Conservation (phyloP, 2,113 vertebrate genomes). For the Sinocyclocheilus rhinocerous region DNA sequence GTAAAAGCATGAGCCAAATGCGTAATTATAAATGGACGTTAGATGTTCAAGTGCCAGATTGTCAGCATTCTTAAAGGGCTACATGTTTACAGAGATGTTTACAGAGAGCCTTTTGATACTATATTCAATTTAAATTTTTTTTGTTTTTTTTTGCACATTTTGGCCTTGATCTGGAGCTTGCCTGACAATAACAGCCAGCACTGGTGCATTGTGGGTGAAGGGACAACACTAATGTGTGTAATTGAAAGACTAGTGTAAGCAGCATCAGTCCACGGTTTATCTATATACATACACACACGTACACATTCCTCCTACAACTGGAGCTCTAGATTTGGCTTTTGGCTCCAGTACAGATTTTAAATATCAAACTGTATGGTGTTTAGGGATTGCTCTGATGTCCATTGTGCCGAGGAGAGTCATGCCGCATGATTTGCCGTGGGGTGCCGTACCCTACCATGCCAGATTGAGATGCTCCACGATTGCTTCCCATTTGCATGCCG, state of each 20-base stretch:
- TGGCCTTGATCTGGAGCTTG: neutral
- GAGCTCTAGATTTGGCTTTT: constrained; percentile 5
- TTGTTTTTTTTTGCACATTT: neutral
- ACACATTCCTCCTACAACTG: constrained; percentile 5
- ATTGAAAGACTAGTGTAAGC: constrained; percentile 6
- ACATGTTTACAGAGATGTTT: neutral
- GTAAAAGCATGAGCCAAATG: neutral
- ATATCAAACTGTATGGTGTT: neutral
- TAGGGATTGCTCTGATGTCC: constrained; percentile 46
- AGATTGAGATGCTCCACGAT: constrained; percentile 82
- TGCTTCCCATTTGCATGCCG: constrained; percentile 86
- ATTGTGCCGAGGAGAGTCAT: constrained; percentile 53
- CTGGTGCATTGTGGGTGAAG: constrained; percentile 11
- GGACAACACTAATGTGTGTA: neutral
- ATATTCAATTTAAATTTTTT: neutral
- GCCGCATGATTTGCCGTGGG: constrained; percentile 82
- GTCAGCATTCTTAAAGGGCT: neutral
- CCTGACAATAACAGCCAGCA: neutral
- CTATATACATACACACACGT: constrained; percentile 13
- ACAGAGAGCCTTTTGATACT: neutral
- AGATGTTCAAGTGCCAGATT: neutral
- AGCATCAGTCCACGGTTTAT: neutral
- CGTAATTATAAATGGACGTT: neutral
- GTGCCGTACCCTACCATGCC: constrained; percentile 82
- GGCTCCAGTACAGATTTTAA: neutral